Percentiles rank a stretch among this genome's conserved stretches.
phyloP scores from a whole-genome alignment of 2,113 vertebrate species.

The Burhinus bistriatus region DNA sequence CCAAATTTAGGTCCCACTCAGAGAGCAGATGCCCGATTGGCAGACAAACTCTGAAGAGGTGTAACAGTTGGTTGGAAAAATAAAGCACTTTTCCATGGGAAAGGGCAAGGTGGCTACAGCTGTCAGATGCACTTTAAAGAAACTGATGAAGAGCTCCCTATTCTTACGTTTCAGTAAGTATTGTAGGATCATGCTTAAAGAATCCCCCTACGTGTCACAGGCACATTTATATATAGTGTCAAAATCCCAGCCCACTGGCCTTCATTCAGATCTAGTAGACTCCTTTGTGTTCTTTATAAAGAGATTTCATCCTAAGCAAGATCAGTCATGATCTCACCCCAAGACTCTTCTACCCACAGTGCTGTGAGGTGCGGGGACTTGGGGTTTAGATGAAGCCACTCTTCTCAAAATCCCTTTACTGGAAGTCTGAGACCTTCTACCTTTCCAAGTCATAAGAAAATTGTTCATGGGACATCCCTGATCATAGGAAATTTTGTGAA shows the following conservation, averaged over 20 bases:
- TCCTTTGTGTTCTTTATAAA: background rate
- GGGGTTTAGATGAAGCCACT: background rate
- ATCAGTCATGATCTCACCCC: background rate
- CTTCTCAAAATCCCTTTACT: background rate
- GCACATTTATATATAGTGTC: background rate
- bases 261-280: background rate
- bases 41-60: background rate
- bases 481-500: background rate
- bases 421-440: background rate
- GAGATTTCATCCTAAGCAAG: background rate
- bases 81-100: background rate
- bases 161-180: background rate
- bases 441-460: background rate
- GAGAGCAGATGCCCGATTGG: background rate
- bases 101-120: background rate
- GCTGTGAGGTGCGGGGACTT: background rate
- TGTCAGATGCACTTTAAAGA: background rate
- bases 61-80: background rate
- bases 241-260: background rate
- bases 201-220: background rate
- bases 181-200: background rate
- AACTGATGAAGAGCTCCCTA: background rate
- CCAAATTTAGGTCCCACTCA: background rate
- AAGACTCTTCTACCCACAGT: background rate
- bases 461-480: background rate